Conservation (phyloP, 2,113 vertebrate species). For the Toxotes chatareus region DNA sequence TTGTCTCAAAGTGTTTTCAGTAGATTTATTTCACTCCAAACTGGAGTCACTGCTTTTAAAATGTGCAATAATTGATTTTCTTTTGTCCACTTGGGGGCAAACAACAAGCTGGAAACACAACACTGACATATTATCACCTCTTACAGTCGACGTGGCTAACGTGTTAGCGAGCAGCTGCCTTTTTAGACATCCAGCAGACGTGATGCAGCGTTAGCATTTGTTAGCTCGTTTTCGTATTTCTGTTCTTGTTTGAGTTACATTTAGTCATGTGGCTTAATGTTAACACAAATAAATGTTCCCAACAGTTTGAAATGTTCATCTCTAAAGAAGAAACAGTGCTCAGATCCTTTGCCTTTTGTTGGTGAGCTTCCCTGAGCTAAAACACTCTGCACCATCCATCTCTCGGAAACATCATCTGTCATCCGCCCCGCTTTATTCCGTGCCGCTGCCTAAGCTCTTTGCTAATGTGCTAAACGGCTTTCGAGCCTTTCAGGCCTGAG, state of each 20-base stretch:
- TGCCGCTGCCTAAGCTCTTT: slow-evolving; percentile 3
- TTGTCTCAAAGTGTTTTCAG: not conserved
- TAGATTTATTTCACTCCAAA: not conserved
- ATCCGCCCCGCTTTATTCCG: slow-evolving; percentile 1
- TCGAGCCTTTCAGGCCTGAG: slow-evolving; percentile 18
- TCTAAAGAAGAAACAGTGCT: too few relatives aligned
- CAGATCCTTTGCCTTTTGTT: too few relatives aligned
- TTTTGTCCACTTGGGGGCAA: not conserved
- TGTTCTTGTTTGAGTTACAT: too few relatives aligned
- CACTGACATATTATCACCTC: not conserved
- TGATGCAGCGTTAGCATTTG: too few relatives aligned
- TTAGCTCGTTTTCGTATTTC: too few relatives aligned
- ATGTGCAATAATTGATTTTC: not conserved
- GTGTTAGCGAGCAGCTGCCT: not conserved
- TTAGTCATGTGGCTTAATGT: too few relatives aligned
- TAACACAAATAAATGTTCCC: too few relatives aligned
- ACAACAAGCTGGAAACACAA: not conserved
- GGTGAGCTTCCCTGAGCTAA: not conserved
- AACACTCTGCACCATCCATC: slow-evolving; percentile 5
- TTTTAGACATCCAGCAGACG: not conserved
- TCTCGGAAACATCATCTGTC: slow-evolving; percentile 16
- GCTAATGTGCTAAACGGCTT: slow-evolving; percentile 31
- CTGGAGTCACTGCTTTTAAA: not conserved
- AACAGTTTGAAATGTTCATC: too few relatives aligned
- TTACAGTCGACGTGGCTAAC: not conserved